Evolutionary conservation across 1,140 invertebrate genomes (phyloP), one percentile per base, ranked within the genome.

Genomic region (Aplysia californica): DNA sequence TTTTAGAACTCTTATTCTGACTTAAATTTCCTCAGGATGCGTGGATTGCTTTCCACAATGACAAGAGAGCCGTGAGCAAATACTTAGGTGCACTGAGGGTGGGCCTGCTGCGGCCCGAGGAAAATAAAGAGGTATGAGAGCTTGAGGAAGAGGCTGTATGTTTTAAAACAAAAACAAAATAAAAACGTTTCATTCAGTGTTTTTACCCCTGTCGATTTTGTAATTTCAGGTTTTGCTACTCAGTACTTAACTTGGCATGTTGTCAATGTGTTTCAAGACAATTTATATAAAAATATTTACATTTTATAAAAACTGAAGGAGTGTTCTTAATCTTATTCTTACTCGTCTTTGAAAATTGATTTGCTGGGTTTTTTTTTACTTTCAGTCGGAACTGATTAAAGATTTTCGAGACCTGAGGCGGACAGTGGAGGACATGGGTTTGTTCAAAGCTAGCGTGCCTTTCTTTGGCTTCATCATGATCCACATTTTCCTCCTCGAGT

Each of bases 21-120:
- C n/a, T n/a, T n/a, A n/a, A n/a, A n/a, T n/a, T 58, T 56, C 84
- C 68, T 58, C 66, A 88, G 87, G 87, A 87, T 83, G 84, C 85
- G 4, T 88, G 84, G 84, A 79, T 80, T 61, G 85, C 86, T 10
- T 85, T 88, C 77, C 86, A 88, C 65, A 85, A 87, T 81, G 82
- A 87, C 56, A 85, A 84, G 65, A 82, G 83, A 18, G 78, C 80
- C 65, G 87, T 87, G 0, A 61, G 72, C 31, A 88, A 87, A 65
- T 87, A 79, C 66, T 77, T 88, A 79, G 85, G 84, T 64, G 78
- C 85, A n/a, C 64, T 88, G 55, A 78, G 80, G 35, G 74, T 88
- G 68, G 87, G 87, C n/a, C 75, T 82, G 58, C 76, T 84, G 0
- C 76, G 79, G 68, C 41, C 79, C 55, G 75, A 76, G 58, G 74